Base-by-base conservation (phyloP, 2,797 vertebrate genomes). In the Smutsia temminckii region DNA sequence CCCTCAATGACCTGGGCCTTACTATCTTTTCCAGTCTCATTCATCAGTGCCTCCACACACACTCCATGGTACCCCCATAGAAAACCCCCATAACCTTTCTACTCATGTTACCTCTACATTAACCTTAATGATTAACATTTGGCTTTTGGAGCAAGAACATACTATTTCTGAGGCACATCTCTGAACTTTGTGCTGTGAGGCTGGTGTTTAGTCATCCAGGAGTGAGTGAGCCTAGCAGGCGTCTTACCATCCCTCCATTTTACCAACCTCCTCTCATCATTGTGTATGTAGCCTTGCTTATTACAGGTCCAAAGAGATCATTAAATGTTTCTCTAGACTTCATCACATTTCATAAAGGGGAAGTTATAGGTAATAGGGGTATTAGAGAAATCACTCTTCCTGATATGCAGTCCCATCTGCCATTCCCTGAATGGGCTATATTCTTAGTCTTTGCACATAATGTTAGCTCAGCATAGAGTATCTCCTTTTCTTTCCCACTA, bases 281-380 rank as follows among this genome's bases (percentile, higher is more conserved):
- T 74, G 17, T 5, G 2, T 63, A 18, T 11, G 8, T 25, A 21
- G 40, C 16, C 49, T 75, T 61, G 53, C 68, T 79, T 20, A 32
- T 37, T 86, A 79, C 4, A 8, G 57, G 34, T 61, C 64, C 89
- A 80, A 87, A 95, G 64, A 96, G 49, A 34, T 63, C 85, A 84
- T 32, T 78, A 61, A 88, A 34, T 37, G 34, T 37, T 91, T 64
- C 69, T 84, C 34, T 63, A 83, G 87, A 29, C 53, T 57, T 51
- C 27, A 68, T 7, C 59, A 71, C 37, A 85, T 75, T 84, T 75
- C 49, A 71, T 37, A 32, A 85, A 51, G 69, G 20, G 64, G 79
- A 66, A 63, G 20, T 83, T 51, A 63, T 12, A 29, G 37, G 17
- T 63, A 69, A 59, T 10, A 63, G 61, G 51, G 46, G n/a, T 57